Percentiles rank a stretch among this genome's conserved stretches.
Evolutionary conservation across 1,140 invertebrate genomes (phyloP).

Genomic region (Temnothorax nylanderi): DNA sequence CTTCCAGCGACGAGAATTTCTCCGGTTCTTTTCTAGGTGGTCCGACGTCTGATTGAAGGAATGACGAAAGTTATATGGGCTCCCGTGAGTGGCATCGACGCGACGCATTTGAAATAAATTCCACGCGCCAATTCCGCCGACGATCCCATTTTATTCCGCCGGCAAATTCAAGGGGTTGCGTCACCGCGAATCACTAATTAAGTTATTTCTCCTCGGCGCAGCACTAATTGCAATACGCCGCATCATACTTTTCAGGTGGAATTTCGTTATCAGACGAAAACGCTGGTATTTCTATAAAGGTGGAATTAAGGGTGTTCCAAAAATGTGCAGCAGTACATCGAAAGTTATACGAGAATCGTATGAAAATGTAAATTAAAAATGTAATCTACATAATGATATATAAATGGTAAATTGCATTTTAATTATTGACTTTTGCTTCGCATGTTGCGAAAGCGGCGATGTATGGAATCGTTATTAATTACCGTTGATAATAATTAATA

Average conservation of each 20-base stretch:
- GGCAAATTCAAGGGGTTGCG: not conserved
- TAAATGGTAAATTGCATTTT: conserved; percentile 27
- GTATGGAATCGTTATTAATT: conserved; percentile 43
- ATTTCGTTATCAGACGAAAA: conserved; percentile 18
- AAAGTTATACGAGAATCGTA: conserved; percentile 5
- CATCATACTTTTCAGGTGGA: conserved; percentile 10
- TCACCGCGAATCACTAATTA: conserved; percentile 24
- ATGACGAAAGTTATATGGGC: conserved; percentile 73
- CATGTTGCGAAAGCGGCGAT: not conserved
- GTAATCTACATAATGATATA: conserved; percentile 38
- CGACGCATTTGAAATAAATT: conserved; percentile 66
- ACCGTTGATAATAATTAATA: conserved; percentile 52
- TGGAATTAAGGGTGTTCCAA: conserved; percentile 6
- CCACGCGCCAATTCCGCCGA: conserved; percentile 43
- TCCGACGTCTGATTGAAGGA: conserved; percentile 70
- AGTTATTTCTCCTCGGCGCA: conserved; percentile 43
- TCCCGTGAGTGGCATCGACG: conserved; percentile 67
- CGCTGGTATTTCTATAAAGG: conserved; percentile 17
- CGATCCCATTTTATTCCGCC: not conserved
- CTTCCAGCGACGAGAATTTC: conserved; percentile 68
- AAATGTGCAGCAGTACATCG: not conserved
- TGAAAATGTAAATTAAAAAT: conserved; percentile 36
- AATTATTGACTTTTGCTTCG: conserved; percentile 35
- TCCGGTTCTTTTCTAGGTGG: conserved; percentile 73
- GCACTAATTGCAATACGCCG: conserved; percentile 29